Conservation (phyloP, 2,888 invertebrate species). For the Hirtodrosophila alboralis region DNA sequence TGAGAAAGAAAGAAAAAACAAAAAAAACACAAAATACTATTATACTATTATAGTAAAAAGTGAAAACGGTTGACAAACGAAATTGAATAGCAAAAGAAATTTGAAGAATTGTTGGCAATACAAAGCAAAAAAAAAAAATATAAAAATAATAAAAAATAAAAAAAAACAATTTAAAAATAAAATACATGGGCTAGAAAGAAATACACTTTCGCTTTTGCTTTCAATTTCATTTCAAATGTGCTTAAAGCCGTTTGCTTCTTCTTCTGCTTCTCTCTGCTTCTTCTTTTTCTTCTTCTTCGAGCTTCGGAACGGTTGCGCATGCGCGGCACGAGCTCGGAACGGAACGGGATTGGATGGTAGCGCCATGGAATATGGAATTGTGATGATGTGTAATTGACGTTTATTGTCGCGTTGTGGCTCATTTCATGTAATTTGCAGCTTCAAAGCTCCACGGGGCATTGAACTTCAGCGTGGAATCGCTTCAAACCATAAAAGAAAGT, state of each 20-base stretch:
- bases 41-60: constrained; percentile 56
- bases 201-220: constrained; percentile 78
- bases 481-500: not conserved
- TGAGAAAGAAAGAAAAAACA: constrained; percentile 6
- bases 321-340: constrained; percentile 54
- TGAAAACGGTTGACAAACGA: constrained; percentile 73
- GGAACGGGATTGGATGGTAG: constrained; percentile 11
- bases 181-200: constrained; percentile 54
- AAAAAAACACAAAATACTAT: constrained; percentile 8
- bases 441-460: constrained; percentile 13
- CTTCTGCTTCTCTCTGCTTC: constrained; percentile 1
- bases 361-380: constrained; percentile 13
- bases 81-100: constrained; percentile 64
- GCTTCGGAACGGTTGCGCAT: constrained; percentile 42
- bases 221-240: constrained; percentile 76
- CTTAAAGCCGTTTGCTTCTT: constrained; percentile 35
- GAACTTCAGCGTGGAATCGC: constrained; percentile 20
- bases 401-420: constrained; percentile 20
- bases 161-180: constrained; percentile 9
- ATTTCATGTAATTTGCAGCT: not conserved
- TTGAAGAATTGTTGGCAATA: constrained; percentile 69
- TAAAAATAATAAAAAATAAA: constrained; percentile 2
- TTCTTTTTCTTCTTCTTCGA: constrained; percentile 21
- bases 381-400: constrained; percentile 31
- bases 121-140: constrained; percentile 28